phyloP scores from a whole-genome alignment of 1,140 invertebrate species.

The Sycobia sp. region DNA sequence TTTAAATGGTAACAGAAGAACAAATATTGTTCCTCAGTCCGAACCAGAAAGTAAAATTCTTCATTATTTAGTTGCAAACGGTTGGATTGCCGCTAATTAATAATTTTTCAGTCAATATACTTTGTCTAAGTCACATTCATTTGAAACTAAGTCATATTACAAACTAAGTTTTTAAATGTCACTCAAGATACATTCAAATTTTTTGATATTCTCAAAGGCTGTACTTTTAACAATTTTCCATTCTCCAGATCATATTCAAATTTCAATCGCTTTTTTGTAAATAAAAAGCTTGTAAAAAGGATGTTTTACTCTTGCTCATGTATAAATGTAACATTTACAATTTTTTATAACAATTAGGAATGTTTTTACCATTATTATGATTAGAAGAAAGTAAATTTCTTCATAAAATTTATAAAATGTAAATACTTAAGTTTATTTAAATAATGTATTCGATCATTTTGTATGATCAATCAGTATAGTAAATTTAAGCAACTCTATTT shows the following conservation, averaged over 20 bases:
- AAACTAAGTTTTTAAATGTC: background rate
- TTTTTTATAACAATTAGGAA: no score
- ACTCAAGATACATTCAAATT: background rate
- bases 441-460: background rate
- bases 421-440: conserved; percentile 15
- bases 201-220: no score
- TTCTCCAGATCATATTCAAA: background rate
- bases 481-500: background rate
- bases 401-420: conserved; percentile 11
- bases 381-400: conserved; percentile 12
- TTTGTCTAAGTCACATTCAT: conserved; percentile 18
- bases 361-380: conserved; percentile 12
- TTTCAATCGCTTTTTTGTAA: conserved; percentile 20
- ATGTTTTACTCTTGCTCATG: no score
- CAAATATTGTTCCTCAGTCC: conserved; percentile 54
- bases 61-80: conserved; percentile 59
- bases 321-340: conserved; percentile 28
- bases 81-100: conserved; percentile 60
- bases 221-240: conserved; percentile 5
- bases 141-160: conserved; percentile 20
- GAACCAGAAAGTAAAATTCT: conserved; percentile 61
- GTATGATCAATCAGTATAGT: background rate
- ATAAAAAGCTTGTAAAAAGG: conserved; percentile 12
- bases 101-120: conserved; percentile 31
- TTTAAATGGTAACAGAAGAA: conserved; percentile 57